Evolutionary conservation across 2,113 vertebrate genomes (phyloP).

Genomic region (Erinaceus europaeus): DNA sequence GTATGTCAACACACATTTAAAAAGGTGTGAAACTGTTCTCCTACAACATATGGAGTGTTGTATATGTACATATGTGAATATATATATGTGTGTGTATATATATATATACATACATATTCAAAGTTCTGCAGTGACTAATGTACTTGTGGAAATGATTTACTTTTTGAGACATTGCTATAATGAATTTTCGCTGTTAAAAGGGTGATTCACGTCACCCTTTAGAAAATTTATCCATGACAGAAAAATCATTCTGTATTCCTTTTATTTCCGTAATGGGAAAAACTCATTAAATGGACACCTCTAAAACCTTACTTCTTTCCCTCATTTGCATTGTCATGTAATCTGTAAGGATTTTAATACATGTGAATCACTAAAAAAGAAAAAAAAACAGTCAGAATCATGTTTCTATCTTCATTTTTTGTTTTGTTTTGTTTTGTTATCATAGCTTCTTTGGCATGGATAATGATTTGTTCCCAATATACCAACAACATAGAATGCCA

Average conservation of each 20-base stretch:
- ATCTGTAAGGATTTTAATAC: neutral
- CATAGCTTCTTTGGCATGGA: conserved; percentile 12
- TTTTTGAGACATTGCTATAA: neutral
- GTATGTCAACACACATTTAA: neutral
- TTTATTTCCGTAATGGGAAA: neutral
- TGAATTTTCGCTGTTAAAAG: neutral
- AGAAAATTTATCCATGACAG: neutral
- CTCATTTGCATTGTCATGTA: neutral
- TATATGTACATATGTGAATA: neutral
- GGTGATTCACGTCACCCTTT: neutral
- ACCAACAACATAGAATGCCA: neutral
- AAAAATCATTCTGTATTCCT: neutral
- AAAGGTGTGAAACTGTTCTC: neutral
- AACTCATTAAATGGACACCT: neutral
- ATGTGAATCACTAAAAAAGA: neutral
- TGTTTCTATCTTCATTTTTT: neutral
- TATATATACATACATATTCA: too few species aligned
- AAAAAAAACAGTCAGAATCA: conserved; percentile 11
- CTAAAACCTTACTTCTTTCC: neutral
- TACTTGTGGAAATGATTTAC: neutral
- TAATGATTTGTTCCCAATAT: neutral
- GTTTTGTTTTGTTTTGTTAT: neutral
- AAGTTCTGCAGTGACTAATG: neutral
- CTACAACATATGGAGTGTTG: neutral
- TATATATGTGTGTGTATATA: too few species aligned